Conservation (phyloP, 2,888 invertebrate species). For the Flexamia atlantica region DNA sequence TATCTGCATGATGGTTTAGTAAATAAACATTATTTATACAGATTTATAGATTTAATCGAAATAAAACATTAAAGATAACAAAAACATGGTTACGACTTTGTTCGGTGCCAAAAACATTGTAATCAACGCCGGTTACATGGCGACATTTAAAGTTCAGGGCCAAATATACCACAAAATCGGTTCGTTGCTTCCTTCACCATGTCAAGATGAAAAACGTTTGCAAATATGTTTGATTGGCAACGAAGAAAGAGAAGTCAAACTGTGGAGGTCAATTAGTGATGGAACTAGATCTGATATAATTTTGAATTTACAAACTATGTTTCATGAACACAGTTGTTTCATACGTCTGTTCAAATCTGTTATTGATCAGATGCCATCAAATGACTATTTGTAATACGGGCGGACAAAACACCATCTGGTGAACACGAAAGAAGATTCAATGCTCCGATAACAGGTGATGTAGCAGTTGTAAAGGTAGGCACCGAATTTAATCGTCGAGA, state of each 20-base stretch:
- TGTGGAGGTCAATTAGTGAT: conserved; percentile 45
- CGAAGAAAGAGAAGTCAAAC: conserved; percentile 39
- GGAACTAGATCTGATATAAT: conserved; percentile 22
- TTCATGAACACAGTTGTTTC: conserved; percentile 24
- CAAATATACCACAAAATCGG: conserved; percentile 48
- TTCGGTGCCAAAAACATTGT: conserved; percentile 33
- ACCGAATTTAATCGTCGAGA: conserved; percentile 15
- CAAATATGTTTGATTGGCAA: conserved; percentile 51
- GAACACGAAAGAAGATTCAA: conserved; percentile 49
- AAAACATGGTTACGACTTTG: too few relatives aligned
- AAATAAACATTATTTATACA: too few relatives aligned
- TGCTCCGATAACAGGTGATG: conserved; percentile 26
- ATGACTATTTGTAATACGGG: conserved; percentile 35
- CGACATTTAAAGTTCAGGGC: conserved; percentile 59
- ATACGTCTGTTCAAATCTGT: conserved; percentile 41
- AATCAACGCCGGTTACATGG: conserved; percentile 50
- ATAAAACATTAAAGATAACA: too few relatives aligned
- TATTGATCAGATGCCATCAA: conserved; percentile 26
- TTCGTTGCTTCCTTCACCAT: conserved; percentile 35
- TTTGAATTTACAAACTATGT: conserved; percentile 8
- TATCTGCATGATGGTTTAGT: too few relatives aligned
- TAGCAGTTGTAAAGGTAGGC: conserved; percentile 50
- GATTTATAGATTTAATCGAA: too few relatives aligned
- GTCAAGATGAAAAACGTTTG: conserved; percentile 30
- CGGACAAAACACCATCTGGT: conserved; percentile 49